phyloP scores from a whole-genome alignment of 2,888 invertebrate genomes.

The Conops quadrifasciatus region DNA sequence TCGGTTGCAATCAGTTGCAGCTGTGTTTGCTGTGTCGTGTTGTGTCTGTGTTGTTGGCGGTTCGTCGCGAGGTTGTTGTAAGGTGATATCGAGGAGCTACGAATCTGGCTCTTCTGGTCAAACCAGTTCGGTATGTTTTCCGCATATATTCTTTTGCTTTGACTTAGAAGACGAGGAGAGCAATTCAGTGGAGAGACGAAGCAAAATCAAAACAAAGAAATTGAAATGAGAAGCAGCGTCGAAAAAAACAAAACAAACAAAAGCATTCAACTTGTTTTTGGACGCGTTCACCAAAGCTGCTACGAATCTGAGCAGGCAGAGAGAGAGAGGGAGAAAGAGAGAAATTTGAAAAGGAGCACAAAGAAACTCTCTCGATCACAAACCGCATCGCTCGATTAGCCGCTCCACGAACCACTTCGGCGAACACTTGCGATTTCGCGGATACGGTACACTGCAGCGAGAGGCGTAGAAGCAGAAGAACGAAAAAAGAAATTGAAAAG shows the following conservation, averaged over 20 bases:
- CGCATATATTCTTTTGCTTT: background rate
- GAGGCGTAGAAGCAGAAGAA: background rate
- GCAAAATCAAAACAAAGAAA: constrained; percentile 15
- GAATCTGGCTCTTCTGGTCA: constrained; percentile 34
- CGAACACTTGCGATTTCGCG: constrained; percentile 26
- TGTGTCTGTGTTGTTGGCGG: constrained; percentile 2
- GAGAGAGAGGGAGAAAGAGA: background rate
- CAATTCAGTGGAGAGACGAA: background rate
- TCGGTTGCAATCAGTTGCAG: constrained; percentile 49
- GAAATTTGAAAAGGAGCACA: too few relatives aligned
- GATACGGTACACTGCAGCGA: background rate
- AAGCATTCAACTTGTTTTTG: constrained; percentile 18
- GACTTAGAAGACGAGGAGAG: background rate
- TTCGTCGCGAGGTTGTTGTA: constrained; percentile 27
- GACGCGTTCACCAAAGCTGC: background rate
- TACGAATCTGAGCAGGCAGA: background rate
- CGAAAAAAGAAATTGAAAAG: too few relatives aligned
- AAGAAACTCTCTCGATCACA: too few relatives aligned
- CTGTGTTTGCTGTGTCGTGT: constrained; percentile 47
- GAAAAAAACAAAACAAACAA: constrained; percentile 27
- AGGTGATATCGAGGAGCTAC: constrained; percentile 36
- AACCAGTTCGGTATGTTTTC: constrained; percentile 26
- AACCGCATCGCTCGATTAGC: background rate
- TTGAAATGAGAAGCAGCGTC: background rate
- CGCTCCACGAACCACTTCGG: background rate